These are phyloP conservation scores for Patella caerulea DNA, from an alignment of 2,888 invertebrate species.

Conservation along the genomic window DNA sequence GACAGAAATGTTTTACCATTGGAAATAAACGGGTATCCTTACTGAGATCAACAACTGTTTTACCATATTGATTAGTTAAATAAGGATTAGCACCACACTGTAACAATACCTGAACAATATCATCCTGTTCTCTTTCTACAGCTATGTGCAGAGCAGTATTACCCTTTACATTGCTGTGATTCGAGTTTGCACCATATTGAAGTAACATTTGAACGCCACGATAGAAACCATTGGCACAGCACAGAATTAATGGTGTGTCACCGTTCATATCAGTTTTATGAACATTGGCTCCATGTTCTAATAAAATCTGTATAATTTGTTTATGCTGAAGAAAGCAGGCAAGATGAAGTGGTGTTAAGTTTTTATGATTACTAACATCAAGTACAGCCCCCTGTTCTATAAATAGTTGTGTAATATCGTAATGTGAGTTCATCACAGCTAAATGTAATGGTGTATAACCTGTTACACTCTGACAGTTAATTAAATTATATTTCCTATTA, in stretches of 20 bases:
- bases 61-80: slow-evolving; percentile 45
- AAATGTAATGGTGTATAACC: slow-evolving; percentile 65
- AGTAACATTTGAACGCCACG: slow-evolving; percentile 50
- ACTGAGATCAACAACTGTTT: slow-evolving; percentile 46
- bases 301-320: slow-evolving; percentile 50
- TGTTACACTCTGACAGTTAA: slow-evolving; percentile 59
- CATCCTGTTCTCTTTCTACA: slow-evolving; percentile 37
- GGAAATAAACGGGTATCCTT: slow-evolving; percentile 37
- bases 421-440: slow-evolving; percentile 56
- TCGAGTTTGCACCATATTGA: slow-evolving; percentile 45
- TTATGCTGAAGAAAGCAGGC: slow-evolving; percentile 55
- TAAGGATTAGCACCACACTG: slow-evolving; percentile 49
- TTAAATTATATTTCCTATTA: slow-evolving; percentile 21
- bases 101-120: slow-evolving; percentile 49
- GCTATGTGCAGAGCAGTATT: slow-evolving; percentile 64
- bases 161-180: slow-evolving; percentile 33
- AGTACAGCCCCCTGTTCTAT: slow-evolving; percentile 58
- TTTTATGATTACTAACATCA: slow-evolving; percentile 53
- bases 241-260: slow-evolving; percentile 65
- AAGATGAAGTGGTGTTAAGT: slow-evolving; percentile 63
- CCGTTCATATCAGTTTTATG: slow-evolving; percentile 58
- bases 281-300: slow-evolving; percentile 55
- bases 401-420: slow-evolving; percentile 57
- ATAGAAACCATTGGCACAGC: slow-evolving; percentile 51
- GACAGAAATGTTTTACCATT: neutral